A percentile compares a stretch with the other conserved stretches of the same genome.
phyloP scores from a whole-genome alignment of 2,888 invertebrate genomes.

The Salticus scenicus region DNA sequence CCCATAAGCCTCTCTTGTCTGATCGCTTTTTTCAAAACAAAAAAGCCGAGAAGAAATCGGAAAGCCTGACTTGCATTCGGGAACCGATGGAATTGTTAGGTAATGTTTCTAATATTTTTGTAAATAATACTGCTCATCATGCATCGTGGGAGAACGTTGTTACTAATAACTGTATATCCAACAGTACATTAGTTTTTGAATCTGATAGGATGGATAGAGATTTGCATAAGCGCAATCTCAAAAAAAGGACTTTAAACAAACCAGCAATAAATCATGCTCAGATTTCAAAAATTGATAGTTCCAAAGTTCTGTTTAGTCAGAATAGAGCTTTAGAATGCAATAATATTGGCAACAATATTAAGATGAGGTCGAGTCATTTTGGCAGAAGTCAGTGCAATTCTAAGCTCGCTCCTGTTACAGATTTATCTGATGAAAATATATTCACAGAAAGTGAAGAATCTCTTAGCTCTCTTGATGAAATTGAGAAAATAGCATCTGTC shows the following conservation, averaged over 20 bases:
- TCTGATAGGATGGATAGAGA: constrained; percentile 59
- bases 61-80: constrained; percentile 55
- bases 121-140: constrained; percentile 59
- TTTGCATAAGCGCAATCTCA: constrained; percentile 52
- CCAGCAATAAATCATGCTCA: constrained; percentile 23
- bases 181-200: constrained; percentile 47
- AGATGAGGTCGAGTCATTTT: constrained; percentile 39
- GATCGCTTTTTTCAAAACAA: constrained; percentile 62
- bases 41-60: constrained; percentile 56
- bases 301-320: constrained; percentile 52
- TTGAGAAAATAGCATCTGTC: constrained; percentile 42
- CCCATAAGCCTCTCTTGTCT: constrained; percentile 48
- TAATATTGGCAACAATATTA: constrained; percentile 28
- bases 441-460: constrained; percentile 62
- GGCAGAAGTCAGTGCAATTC: constrained; percentile 28
- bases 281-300: constrained; percentile 26
- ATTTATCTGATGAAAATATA: constrained; percentile 59
- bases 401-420: constrained; percentile 57
- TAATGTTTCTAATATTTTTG: constrained; percentile 60
- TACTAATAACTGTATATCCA: constrained; percentile 45
- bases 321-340: constrained; percentile 45
- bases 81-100: constrained; percentile 62
- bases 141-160: constrained; percentile 66
- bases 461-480: constrained; percentile 49
- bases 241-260: constrained; percentile 48